phyloP scores from a whole-genome alignment of 2,797 vertebrate species.

The Discoglossus pictus region DNA sequence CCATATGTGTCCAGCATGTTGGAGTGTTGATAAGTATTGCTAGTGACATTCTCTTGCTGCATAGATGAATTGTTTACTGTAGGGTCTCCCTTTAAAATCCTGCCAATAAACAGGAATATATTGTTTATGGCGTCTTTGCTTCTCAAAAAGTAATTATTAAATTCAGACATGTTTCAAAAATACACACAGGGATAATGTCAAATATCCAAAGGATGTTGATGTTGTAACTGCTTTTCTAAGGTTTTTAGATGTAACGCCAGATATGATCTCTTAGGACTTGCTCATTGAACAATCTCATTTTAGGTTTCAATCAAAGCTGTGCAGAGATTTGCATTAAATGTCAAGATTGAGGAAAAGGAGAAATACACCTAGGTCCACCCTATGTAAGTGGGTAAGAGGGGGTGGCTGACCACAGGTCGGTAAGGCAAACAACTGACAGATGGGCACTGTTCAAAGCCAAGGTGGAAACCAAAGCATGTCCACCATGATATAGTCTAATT shows the following conservation, averaged over 20 bases:
- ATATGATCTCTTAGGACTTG: not conserved
- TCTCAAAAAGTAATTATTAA: constrained; percentile 45
- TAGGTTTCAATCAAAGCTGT: too few relatives aligned
- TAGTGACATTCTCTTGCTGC: constrained; percentile 44
- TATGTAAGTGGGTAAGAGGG: too few relatives aligned
- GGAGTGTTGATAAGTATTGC: constrained; percentile 46
- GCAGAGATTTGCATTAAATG: too few relatives aligned
- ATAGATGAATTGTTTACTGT: constrained; percentile 40
- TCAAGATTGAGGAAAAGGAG: too few relatives aligned
- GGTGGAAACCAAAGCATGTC: too few relatives aligned
- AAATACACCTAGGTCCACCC: too few relatives aligned
- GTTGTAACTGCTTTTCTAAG: constrained; percentile 17
- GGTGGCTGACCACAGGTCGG: too few relatives aligned
- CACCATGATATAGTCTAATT: too few relatives aligned
- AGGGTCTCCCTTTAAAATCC: constrained; percentile 46
- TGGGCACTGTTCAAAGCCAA: too few relatives aligned
- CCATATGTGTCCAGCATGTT: constrained; percentile 47
- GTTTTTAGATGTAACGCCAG: constrained; percentile 31
- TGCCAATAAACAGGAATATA: constrained; percentile 51
- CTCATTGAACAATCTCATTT: too few relatives aligned
- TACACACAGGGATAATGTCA: constrained; percentile 33
- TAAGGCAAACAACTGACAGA: too few relatives aligned
- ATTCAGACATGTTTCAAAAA: constrained; percentile 42
- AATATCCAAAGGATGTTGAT: constrained; percentile 29
- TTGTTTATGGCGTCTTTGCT: constrained; percentile 38